Base-by-base conservation (phyloP, 2,888 invertebrate genomes). In the Rhingia rostrata region DNA sequence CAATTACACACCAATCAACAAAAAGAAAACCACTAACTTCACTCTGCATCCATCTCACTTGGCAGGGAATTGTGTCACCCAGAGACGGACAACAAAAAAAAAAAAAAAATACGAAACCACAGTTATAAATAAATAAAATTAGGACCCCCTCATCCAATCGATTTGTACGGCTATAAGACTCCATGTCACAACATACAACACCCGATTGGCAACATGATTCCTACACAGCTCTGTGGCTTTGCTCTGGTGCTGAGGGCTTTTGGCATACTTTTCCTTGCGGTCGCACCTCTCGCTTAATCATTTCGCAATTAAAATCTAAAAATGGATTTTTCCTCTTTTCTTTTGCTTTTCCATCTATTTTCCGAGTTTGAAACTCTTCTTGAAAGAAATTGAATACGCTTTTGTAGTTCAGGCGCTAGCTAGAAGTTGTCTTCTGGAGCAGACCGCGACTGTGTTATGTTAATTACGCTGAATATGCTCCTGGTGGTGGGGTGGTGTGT, bases 251-350 rank as follows among this genome's bases (percentile, higher is more conserved):
- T 5, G 54, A 54, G 54, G 22, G 22, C 22, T 22, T 54, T 72
- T 53, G 58, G 58, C 61, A 74, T 47, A 63, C 60, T 72, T 82
- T 61, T 67, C 39, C 7, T 63, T 69, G 82, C 30, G 82, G 77
- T 78, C 41, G 56, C 63, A 69, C 30, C 51, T 49, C 39, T 60
- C 45, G 35, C 53, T 47, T 35, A 74, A 64, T 78, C 14, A 43
- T 79, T 73, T 83, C 58, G 58, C 64, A 83, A 83, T 78, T 78
- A 69, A 79, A 53, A 73, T 64, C 53, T 64, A 69, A 78, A 78
- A 72, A 49, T 56, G 54, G 60, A 73, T 63, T 67, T n/a, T 58
- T 32, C 10, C 35, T 61, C 39, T 5, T 51, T 43, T 35, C 47
- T 64, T 39, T 60, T 47, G 4, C 35, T 51, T 53, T 5, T 14